A percentile compares a stretch with the other conserved stretches of the same genome.
Conservation (phyloP, 2,797 vertebrate species). For the Spondyliosoma cantharus region DNA sequence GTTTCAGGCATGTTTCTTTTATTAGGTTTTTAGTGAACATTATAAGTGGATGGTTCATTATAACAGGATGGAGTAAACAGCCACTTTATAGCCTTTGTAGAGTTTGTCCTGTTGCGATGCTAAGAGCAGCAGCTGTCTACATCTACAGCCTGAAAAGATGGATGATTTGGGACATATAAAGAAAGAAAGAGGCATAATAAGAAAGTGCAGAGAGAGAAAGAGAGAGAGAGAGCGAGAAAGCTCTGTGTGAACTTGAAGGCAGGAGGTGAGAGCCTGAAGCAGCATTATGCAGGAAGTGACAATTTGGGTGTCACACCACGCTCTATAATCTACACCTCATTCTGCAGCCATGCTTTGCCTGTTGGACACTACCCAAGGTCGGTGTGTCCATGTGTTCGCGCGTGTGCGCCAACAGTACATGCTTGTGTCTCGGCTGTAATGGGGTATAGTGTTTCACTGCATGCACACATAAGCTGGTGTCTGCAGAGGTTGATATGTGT, state of each 20-base stretch:
- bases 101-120: neutral
- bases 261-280: slow-evolving; percentile 5
- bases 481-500: neutral
- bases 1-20: neutral
- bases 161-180: neutral
- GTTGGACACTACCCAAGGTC: slow-evolving; percentile 49
- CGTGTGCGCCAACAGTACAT: slow-evolving; percentile 6
- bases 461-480: slow-evolving; percentile 9
- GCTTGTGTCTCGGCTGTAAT: slow-evolving; percentile 29
- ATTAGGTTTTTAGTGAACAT: neutral
- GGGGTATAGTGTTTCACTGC: slow-evolving; percentile 26
- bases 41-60: too few species aligned
- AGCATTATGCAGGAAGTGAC: slow-evolving; percentile 73
- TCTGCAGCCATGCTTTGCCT: slow-evolving; percentile 68
- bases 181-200: neutral
- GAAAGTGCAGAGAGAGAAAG: neutral
- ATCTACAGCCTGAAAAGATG: neutral
- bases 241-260: slow-evolving; percentile 2
- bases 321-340: slow-evolving; percentile 76
- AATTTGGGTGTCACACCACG: slow-evolving; percentile 76
- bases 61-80: neutral
- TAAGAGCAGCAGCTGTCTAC: neutral
- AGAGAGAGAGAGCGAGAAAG: neutral
- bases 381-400: neutral
- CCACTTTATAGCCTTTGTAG: neutral